These are phyloP conservation scores for Diadophis punctatus DNA, from an alignment of 2,113 vertebrate genomes.

Conservation along the genomic window DNA sequence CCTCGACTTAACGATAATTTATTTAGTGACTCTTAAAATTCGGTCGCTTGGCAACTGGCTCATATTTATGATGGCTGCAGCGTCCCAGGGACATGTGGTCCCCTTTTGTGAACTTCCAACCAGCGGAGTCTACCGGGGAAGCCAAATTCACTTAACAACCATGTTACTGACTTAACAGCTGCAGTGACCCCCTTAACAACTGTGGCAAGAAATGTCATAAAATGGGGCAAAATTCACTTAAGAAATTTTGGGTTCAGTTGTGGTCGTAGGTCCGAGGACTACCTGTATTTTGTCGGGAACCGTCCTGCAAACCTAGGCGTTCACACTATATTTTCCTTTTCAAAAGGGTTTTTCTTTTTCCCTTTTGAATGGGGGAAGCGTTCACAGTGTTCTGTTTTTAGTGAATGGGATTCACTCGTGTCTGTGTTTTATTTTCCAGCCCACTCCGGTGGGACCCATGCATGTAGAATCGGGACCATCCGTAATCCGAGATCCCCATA, in stretches of 20 bases:
- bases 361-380: not conserved
- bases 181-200: not conserved
- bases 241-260: not conserved
- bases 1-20: not conserved
- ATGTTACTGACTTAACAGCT: not conserved
- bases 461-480: slow-evolving; percentile 92
- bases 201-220: not conserved
- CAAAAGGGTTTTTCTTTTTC: not conserved
- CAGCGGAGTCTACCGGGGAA: no score
- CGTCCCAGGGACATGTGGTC: not conserved
- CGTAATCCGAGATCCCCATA: slow-evolving; percentile 88
- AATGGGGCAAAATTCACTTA: not conserved
- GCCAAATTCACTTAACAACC: not conserved
- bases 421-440: slow-evolving; percentile 69
- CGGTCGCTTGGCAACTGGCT: not conserved
- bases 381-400: not conserved
- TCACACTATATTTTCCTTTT: not conserved
- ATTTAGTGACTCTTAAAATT: not conserved
- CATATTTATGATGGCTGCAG: not conserved
- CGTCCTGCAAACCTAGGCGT: not conserved
- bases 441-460: slow-evolving; percentile 93
- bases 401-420: not conserved
- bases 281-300: not conserved
- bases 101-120: not conserved
- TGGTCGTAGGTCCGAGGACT: not conserved